A percentile compares a stretch with the other conserved stretches of the same genome.
Evolutionary conservation across 2,797 vertebrate species (phyloP).

Genomic region (Simalia tracyae): DNA sequence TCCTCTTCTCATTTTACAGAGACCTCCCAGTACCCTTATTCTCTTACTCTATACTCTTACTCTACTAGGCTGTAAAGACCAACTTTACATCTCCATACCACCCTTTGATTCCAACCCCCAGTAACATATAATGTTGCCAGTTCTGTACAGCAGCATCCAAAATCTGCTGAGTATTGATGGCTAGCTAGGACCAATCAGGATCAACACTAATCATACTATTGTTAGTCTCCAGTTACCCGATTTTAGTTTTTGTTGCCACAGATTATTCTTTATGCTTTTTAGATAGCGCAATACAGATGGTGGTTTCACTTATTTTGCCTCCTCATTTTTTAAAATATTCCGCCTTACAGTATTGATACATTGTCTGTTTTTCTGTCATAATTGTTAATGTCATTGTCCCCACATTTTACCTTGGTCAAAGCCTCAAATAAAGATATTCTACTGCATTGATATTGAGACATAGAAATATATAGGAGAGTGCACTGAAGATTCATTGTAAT

Average conservation of each 20-base stretch:
- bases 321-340: background rate
- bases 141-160: background rate
- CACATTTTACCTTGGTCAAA: background rate
- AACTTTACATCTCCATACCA: background rate
- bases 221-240: background rate
- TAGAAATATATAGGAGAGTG: background rate
- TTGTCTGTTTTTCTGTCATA: background rate
- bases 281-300: background rate
- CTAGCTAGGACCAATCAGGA: background rate
- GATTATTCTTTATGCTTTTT: background rate
- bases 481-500: background rate
- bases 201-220: background rate
- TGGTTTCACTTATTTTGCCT: background rate
- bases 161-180: background rate
- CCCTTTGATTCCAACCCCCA: background rate
- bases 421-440: background rate
- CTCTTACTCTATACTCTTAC: background rate
- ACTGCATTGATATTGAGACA: background rate
- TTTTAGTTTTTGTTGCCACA: background rate
- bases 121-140: background rate
- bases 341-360: background rate
- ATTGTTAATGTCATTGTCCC: background rate
- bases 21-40: background rate
- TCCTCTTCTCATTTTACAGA: background rate
- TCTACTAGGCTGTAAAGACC: background rate